Conservation (phyloP, 2,888 invertebrate genomes). For the Heteromyza rotundicornis region DNA sequence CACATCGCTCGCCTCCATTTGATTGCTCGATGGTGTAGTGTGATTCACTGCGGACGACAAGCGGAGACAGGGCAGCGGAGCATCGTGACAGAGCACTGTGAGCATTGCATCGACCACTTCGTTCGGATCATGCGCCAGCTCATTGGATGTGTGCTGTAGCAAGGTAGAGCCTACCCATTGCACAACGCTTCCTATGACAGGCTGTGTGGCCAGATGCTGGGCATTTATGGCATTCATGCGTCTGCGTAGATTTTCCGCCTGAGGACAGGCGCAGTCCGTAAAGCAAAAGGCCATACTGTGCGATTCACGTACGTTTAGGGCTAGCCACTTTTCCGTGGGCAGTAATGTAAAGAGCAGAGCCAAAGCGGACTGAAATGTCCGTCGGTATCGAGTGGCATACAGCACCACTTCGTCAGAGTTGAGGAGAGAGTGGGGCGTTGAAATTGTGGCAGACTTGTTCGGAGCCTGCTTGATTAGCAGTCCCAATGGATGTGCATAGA, state of each 20-base stretch:
- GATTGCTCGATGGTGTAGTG: constrained; percentile 39
- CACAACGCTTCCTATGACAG: constrained; percentile 74
- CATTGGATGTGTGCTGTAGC: constrained; percentile 70
- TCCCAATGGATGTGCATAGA: constrained; percentile 64
- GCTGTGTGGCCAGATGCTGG: constrained; percentile 74
- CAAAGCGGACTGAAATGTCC: constrained; percentile 90
- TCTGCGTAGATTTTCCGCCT: constrained; percentile 65
- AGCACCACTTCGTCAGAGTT: constrained; percentile 70
- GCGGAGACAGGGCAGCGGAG: constrained; percentile 75
- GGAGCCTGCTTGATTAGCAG: constrained; percentile 47
- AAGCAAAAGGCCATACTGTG: constrained; percentile 87
- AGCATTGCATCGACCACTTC: constrained; percentile 77
- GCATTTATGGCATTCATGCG: constrained; percentile 65
- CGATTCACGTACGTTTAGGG: constrained; percentile 74
- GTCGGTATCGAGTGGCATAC: constrained; percentile 82
- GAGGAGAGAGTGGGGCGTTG: constrained; percentile 56
- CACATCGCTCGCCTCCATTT: constrained; percentile 59
- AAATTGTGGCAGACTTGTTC: constrained; percentile 38
- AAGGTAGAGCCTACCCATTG: constrained; percentile 69
- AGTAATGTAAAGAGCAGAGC: constrained; percentile 78
- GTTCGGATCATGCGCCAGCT: constrained; percentile 70
- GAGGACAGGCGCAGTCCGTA: constrained; percentile 78
- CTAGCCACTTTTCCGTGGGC: constrained; percentile 70
- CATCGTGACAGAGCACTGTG: constrained; percentile 82
- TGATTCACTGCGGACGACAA: constrained; percentile 22